phyloP scores from a whole-genome alignment of 1,140 invertebrate species.

The Eurosta solidaginis region DNA sequence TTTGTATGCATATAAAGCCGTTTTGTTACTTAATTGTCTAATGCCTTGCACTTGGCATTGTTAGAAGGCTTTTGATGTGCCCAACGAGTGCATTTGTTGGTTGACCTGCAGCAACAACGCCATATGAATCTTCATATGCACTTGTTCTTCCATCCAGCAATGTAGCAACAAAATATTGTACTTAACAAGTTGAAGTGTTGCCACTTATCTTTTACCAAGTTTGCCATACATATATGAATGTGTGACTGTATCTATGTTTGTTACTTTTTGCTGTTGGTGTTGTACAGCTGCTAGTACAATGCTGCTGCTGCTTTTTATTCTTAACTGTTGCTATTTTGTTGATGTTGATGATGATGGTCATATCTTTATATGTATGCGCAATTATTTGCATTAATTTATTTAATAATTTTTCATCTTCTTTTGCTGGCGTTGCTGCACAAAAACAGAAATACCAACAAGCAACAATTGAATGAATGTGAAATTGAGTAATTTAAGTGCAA shows the following conservation, averaged over 20 bases:
- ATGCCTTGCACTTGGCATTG: not conserved
- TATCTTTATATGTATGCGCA: not conserved
- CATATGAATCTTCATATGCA: not conserved
- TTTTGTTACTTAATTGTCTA: not conserved
- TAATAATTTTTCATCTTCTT: constrained; percentile 13
- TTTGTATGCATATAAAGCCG: not conserved
- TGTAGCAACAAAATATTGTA: not conserved
- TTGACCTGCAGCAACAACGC: not conserved
- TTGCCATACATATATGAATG: too few species aligned
- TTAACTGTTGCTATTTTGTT: not conserved
- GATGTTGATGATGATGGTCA: not conserved
- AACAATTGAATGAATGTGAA: not conserved
- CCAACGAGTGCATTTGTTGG: not conserved
- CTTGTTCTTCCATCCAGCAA: too few species aligned
- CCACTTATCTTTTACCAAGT: not conserved
- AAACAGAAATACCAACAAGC: too few species aligned
- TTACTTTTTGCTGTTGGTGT: too few species aligned
- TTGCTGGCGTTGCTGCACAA: not conserved
- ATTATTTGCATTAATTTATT: constrained; percentile 10
- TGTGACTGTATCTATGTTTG: too few species aligned
- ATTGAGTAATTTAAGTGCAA: constrained; percentile 8
- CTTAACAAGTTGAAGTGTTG: not conserved
- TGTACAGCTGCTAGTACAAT: too few species aligned
- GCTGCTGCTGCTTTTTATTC: not conserved
- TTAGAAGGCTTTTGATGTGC: not conserved